Evolutionary conservation across 2,113 vertebrate genomes (phyloP), one percentile per base, ranked within the genome.

Genomic region (Cryptotis parvus): DNA sequence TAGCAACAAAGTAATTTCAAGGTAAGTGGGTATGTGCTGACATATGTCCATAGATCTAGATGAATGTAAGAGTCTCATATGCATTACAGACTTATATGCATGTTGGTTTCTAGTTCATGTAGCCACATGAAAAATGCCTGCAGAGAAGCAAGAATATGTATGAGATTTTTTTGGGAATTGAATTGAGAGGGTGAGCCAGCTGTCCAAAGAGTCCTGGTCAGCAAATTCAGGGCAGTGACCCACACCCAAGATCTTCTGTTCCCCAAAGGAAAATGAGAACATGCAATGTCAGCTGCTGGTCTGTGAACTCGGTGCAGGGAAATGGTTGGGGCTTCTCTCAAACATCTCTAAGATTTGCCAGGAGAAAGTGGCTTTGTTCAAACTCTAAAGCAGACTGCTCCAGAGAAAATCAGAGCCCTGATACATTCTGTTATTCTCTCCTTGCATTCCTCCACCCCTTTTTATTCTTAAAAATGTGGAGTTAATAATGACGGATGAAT

Each of bases 311-410:
- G 7, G 0, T 52, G 16, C n/a, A n/a, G n/a, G n/a, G n/a, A n/a
- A n/a, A n/a, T n/a, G 10, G 80, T 74, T 39, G 37, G 52, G 18
- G 8, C 3, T 61, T 76, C 88, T 69, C 65, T 31, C 63, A 88
- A 39, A 89, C 9, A 3, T 20, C 77, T 10, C 16, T 74, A 63
- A 63, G 37, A 27, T 37, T 68, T 83, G 63, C 33, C 9, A 20
- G 87, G n/a, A 90, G 87, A 61, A 91, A 39, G 49, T 43, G 9
- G 24, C 55, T 83, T 43, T 65, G 74, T 92, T 70, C 49, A 69
- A 90, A 73, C 18, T 27, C 20, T 0, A 33, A 43, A 15, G 39
- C 69, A 39, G 31, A 12, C 45, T 29, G 33, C 39, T 26, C 11
- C 76, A 16, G 3, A 8, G 45, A 58, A 20, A 74, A 72, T 11